phyloP scores from a whole-genome alignment of 2,797 vertebrate species.

The Halcyon badia region DNA sequence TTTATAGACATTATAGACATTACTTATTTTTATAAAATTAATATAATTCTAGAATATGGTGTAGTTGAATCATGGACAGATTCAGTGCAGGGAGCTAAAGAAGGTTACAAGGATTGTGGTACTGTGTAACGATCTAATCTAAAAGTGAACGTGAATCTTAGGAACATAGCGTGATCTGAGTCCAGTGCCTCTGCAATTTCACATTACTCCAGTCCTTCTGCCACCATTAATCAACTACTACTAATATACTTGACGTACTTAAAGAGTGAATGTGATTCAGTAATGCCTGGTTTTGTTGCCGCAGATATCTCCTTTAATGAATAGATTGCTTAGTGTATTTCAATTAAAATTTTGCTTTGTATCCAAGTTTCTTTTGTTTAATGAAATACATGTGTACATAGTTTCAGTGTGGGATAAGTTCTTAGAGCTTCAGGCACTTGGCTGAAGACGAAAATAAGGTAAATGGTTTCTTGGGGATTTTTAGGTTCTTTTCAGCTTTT shows the following conservation, averaged over 20 bases:
- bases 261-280: not conserved
- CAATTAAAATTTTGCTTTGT: not conserved
- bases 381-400: not conserved
- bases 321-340: not conserved
- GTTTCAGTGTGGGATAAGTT: not conserved
- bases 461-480: not conserved
- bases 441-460: not conserved
- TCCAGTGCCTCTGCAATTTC: not conserved
- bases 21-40: not conserved
- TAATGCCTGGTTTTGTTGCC: not conserved
- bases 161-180: accelerated
- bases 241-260: not conserved
- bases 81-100: not conserved
- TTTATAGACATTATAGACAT: no score
- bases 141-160: not conserved
- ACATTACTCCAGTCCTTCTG: not conserved
- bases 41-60: not conserved
- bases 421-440: not conserved
- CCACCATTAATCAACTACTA: not conserved
- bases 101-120: not conserved
- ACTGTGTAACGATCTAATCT: not conserved
- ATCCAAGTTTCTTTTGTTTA: not conserved
- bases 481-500: not conserved
- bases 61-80: not conserved
- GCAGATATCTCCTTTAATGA: not conserved